Evolutionary conservation across 2,113 vertebrate species (phyloP), one percentile per base, ranked within the genome.

Genomic region (Oryzias curvinotus): DNA sequence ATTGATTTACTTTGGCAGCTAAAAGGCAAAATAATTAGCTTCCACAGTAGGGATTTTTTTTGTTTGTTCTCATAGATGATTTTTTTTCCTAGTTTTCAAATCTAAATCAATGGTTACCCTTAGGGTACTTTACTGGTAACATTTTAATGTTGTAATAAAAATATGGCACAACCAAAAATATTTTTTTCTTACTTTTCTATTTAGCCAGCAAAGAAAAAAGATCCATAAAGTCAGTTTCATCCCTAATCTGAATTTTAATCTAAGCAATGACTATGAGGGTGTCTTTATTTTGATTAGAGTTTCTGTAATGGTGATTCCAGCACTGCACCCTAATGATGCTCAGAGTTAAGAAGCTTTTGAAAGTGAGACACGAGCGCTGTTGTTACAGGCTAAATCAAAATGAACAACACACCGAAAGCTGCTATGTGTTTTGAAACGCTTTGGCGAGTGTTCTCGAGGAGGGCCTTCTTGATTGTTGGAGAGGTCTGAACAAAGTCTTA

Each of bases 391-490:
- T 62, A 62, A 81, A 74, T 76, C 68, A 71, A 79, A 78, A 62
- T 28, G 26, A 52, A 63, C 68, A 76, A 41, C 52, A 46, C 19
- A 64, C 67, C 36, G 62, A 73, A 49, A 18, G 56, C 28, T 28
- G 57, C 77, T 75, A 64, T 71, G 67, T 73, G 82, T 78, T 80
- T 80, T 36, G 58, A 68, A 83, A 72, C 8, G 36, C 74, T 65
- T 74, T 62, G 47, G 75, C 8, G 10, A 80, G 80, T 82, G 78
- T 79, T 71, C 53, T 70, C 75, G 68, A 84, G 65, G 80, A 85
- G 80, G 57, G 74, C 66, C 68, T 62, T 69, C 77, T 69, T 88
- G 86, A 90, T 90, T 88, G 83, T 79, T 84, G 52, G 73, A 90
- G 88, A 77, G 86, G 77, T 68, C 65, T 80, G 78, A 87, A 78